Conservation (phyloP, 2,113 vertebrate species). For the Rhinopomastus cyanomelas region DNA sequence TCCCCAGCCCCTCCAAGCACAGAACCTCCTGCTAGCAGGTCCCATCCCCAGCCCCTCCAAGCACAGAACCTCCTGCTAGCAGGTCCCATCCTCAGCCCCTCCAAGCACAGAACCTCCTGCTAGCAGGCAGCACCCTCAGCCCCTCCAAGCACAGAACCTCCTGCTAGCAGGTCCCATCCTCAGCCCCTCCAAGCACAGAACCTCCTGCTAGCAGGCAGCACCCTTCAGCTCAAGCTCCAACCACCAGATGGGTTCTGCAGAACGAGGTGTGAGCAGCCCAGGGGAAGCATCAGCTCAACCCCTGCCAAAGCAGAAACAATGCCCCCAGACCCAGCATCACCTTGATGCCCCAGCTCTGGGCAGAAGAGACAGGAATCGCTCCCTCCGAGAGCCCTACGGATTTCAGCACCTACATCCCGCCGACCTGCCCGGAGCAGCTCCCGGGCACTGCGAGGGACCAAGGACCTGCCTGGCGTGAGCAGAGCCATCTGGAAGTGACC, state of each 20-base stretch:
- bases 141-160: slow-evolving; percentile 28
- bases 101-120: not conserved
- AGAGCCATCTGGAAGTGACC: too few species aligned
- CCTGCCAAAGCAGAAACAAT: not conserved
- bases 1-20: slow-evolving; percentile 6
- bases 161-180: not conserved
- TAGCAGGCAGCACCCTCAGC: not conserved
- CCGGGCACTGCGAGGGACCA: too few species aligned
- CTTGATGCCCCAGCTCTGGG: slow-evolving; percentile 52
- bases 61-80: slow-evolving; percentile 40
- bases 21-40: slow-evolving; percentile 34
- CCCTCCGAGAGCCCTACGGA: not conserved
- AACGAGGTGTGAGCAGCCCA: not conserved
- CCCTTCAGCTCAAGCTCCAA: slow-evolving; percentile 8
- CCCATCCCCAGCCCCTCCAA: not conserved
- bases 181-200: slow-evolving; percentile 17
- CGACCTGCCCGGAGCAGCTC: not conserved
- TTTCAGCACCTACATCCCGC: not conserved
- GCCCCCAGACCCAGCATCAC: not conserved
- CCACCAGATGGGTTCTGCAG: too few species aligned
- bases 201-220: slow-evolving; percentile 37
- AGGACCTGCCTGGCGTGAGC: too few species aligned
- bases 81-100: slow-evolving; percentile 8
- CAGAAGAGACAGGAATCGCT: slow-evolving; percentile 2
- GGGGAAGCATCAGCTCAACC: not conserved